Evolutionary conservation across 2,797 vertebrate genomes (phyloP), one percentile per base, ranked within the genome.

Genomic region (Coracias cyanogaster): DNA sequence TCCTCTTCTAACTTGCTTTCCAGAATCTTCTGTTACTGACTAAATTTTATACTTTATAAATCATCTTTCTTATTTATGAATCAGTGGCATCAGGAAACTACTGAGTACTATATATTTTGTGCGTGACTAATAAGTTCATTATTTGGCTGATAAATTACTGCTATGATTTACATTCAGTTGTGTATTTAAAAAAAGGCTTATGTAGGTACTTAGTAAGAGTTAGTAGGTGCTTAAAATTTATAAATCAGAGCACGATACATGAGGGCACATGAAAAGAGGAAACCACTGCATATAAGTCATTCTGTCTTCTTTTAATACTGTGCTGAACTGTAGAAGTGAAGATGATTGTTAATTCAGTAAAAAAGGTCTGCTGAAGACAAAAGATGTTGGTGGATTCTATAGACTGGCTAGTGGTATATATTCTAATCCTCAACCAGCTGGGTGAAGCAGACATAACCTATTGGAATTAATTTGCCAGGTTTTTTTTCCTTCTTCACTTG

Each of bases 101-200:
- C 79, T 85, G 48, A 18, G 35, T 70, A 90, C 93, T 93, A 74
- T 58, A 65, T 28, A 76, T 96, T 94, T 96, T 93, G 70, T 93
- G 62, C 48, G 41, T 89, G 84, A 91, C 66, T 45, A 31, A 64
- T 90, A 93, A 94, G 89, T 93, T 96, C 64, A 78, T 95, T 96
- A 87, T 91, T 54, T 74, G 64, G 48, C 28, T 41, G 91, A 82
- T 97, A 94, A 96, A 87, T 96, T 95, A 94, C n/a, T 86, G 29
- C 41, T 25, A 61, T 77, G 61, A 93, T 86, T 82, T 94, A 96
- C 94, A 95, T 88, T 97, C 89, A 89, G 29, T 79, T 52, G 73
- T 62, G 31, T 92, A 78, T 93, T 95, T 79, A 61, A 95, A 97
- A 97, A 97, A 67, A 96, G 82, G 66, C 51, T 52, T 31, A 17